Evolutionary conservation across 30 jellyfish, hydroid and myxozoan species (phyloP).

Genomic region (Turritopsis rubra): DNA sequence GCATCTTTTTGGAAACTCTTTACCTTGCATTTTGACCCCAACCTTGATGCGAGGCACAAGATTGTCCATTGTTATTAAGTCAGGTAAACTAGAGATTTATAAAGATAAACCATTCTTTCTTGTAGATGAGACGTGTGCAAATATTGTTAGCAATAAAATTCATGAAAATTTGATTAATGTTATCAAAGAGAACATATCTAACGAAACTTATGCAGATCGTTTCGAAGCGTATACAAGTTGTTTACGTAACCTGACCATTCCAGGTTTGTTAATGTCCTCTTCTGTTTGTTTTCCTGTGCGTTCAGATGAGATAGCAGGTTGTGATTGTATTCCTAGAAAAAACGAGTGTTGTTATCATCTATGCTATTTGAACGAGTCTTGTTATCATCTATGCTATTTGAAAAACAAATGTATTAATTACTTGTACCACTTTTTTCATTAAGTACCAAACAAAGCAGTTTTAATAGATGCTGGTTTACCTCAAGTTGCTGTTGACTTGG

Average conservation of each 20-base stretch:
- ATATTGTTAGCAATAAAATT: neutral
- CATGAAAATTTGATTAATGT: slow-evolving; percentile 22
- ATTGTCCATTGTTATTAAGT: no score
- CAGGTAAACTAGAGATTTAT: neutral
- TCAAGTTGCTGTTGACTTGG: slow-evolving; percentile 38
- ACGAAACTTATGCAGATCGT: slow-evolving; percentile 46
- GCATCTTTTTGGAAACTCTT: no score
- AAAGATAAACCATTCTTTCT: neutral
- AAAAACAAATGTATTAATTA: neutral
- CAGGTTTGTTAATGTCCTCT: slow-evolving; percentile 40
- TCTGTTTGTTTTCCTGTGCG: neutral
- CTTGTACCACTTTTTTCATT: neutral
- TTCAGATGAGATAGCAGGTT: no score
- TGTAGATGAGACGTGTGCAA: slow-evolving; percentile 29
- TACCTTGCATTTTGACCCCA: no score
- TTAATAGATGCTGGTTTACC: slow-evolving; percentile 57
- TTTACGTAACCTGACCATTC: slow-evolving; percentile 66
- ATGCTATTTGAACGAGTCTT: no score
- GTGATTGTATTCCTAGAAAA: no score
- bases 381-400: neutral
- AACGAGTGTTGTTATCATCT: no score
- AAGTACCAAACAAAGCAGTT: slow-evolving; percentile 53
- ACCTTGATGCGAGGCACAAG: no score
- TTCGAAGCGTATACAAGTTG: slow-evolving; percentile 74
- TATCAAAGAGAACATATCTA: neutral